A percentile compares a stretch with the other conserved stretches of the same genome.
phyloP scores from a whole-genome alignment of 2,888 invertebrate species.

The Crepidodera aurea region DNA sequence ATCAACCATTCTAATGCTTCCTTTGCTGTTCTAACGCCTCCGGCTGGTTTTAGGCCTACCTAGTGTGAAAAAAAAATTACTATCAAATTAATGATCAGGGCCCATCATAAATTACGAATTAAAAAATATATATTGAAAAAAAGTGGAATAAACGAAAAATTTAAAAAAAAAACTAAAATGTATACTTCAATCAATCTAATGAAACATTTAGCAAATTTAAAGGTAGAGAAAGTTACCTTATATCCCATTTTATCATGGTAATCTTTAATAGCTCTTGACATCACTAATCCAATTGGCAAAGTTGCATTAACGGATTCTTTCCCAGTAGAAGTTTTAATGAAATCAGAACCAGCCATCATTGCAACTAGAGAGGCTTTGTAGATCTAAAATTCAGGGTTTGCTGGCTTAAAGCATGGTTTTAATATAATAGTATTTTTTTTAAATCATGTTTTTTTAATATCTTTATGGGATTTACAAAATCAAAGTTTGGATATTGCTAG shows the following conservation, averaged over 20 bases:
- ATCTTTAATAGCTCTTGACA: slow-evolving; percentile 91
- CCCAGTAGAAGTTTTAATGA: slow-evolving; percentile 98
- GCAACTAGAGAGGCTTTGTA: slow-evolving; percentile 89
- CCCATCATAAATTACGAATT: neutral
- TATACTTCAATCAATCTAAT: too few species aligned
- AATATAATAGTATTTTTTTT: too few species aligned
- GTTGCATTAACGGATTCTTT: slow-evolving; percentile 97
- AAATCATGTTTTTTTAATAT: too few species aligned
- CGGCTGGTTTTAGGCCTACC: slow-evolving; percentile 98
- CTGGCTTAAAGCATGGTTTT: too few species aligned
- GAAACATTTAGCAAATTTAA: neutral
- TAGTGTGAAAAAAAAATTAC: slow-evolving; percentile 55
- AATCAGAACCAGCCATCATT: slow-evolving; percentile 96
- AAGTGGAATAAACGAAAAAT: too few species aligned
- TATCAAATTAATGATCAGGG: neutral
- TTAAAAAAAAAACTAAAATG: too few species aligned
- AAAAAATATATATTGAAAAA: too few species aligned
- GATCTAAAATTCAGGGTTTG: too few species aligned
- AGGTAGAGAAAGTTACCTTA: slow-evolving; percentile 63
- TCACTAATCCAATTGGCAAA: slow-evolving; percentile 87
- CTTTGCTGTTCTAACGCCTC: slow-evolving; percentile 86
- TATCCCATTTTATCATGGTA: slow-evolving; percentile 75
- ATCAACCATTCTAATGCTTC: slow-evolving; percentile 90
- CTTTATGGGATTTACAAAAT: too few species aligned
- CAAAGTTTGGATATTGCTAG: too few species aligned